Evolutionary conservation across 2,888 invertebrate species (phyloP).

Genomic region (Hypolimnas misippus): DNA sequence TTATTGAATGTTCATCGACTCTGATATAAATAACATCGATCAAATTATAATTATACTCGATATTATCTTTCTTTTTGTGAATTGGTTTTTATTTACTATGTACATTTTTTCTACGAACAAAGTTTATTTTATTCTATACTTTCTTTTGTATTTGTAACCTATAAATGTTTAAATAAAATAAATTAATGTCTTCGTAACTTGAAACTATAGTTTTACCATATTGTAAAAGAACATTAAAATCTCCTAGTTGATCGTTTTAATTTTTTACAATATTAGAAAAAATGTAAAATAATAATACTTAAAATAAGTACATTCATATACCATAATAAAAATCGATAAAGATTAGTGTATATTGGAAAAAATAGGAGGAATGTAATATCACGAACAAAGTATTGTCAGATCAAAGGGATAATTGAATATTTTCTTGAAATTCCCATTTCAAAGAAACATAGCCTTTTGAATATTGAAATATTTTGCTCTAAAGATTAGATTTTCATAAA

Average conservation of each 20-base stretch:
- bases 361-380: background rate
- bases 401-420: constrained; percentile 15
- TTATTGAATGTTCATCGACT: background rate
- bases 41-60: background rate
- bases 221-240: too few relatives aligned
- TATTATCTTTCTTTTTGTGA: background rate
- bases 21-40: background rate
- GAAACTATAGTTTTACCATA: too few relatives aligned
- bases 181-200: too few relatives aligned
- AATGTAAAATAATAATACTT: background rate
- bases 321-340: background rate
- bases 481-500: constrained; percentile 2
- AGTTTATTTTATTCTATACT: background rate
- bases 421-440: constrained; percentile 11
- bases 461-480: constrained; percentile 5
- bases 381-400: constrained; percentile 2
- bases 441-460: constrained; percentile 10
- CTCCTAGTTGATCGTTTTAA: too few relatives aligned
- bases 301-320: background rate
- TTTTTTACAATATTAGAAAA: background rate
- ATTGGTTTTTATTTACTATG: background rate
- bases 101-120: background rate
- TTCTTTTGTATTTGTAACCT: too few relatives aligned
- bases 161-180: too few relatives aligned
- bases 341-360: constrained; percentile 1